Percentiles rank a stretch among this genome's conserved stretches.
Conservation (phyloP, 2,888 invertebrate genomes). For the Apotomis turbidana region DNA sequence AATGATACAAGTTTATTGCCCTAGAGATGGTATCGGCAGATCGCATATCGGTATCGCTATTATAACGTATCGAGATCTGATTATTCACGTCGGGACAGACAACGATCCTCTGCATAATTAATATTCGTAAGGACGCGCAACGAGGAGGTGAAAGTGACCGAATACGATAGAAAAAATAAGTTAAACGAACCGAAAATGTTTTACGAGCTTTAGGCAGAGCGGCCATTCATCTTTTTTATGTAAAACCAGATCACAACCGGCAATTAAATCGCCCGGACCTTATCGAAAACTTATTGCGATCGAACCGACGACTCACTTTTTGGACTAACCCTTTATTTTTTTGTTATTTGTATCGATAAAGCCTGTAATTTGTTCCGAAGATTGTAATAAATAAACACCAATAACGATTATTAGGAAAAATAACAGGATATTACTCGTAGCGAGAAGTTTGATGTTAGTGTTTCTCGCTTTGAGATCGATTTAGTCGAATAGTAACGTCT, state of each 20-base stretch:
- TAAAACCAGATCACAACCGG: slow-evolving; percentile 83
- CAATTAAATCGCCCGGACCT: slow-evolving; percentile 83
- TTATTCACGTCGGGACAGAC: slow-evolving; percentile 63
- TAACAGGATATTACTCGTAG: slow-evolving; percentile 80
- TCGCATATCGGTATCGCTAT: slow-evolving; percentile 59
- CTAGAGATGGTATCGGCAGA: slow-evolving; percentile 54
- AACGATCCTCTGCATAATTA: slow-evolving; percentile 69
- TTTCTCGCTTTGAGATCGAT: slow-evolving; percentile 68
- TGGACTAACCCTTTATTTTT: slow-evolving; percentile 82
- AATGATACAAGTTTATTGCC: slow-evolving; percentile 51
- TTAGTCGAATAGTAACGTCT: slow-evolving; percentile 78
- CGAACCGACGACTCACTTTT: slow-evolving; percentile 82
- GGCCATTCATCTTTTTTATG: slow-evolving; percentile 83
- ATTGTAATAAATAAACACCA: slow-evolving; percentile 84
- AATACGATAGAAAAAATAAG: slow-evolving; percentile 73
- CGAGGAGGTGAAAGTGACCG: slow-evolving; percentile 77
- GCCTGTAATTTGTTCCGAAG: slow-evolving; percentile 81
- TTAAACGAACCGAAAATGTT: slow-evolving; percentile 72
- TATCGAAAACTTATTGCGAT: slow-evolving; percentile 84
- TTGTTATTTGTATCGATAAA: slow-evolving; percentile 71
- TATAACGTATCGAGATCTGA: slow-evolving; percentile 72
- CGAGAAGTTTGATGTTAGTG: slow-evolving; percentile 72
- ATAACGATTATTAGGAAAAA: slow-evolving; percentile 83
- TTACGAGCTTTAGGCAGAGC: slow-evolving; percentile 75
- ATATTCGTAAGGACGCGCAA: slow-evolving; percentile 58